These are phyloP conservation scores for Chlamydotis undulata DNA, from an alignment of 2,113 vertebrate genomes.

Conservation along the genomic window DNA sequence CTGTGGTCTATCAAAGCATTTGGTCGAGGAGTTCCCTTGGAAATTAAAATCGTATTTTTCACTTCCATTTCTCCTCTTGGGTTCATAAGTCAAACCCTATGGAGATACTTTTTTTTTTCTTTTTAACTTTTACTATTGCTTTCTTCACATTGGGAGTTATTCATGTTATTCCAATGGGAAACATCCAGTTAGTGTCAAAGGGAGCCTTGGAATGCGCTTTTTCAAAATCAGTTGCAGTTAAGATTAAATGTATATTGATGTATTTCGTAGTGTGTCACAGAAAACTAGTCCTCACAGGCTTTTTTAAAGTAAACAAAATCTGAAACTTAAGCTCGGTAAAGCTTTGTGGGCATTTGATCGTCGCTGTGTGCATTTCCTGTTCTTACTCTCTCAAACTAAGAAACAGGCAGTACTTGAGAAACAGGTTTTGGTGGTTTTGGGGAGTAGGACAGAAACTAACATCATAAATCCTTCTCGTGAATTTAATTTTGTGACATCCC, in stretches of 20 bases:
- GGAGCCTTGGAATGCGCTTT: not conserved
- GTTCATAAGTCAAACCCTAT: not conserved
- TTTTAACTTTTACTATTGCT: not conserved
- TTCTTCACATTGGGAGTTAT: not conserved
- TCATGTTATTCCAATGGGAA: not conserved
- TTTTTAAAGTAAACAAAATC: not conserved
- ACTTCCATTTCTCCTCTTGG: not conserved
- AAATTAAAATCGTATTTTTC: not conserved
- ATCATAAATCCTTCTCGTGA: constrained; percentile 29
- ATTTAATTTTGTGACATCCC: constrained; percentile 43
- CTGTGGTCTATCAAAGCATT: not conserved
- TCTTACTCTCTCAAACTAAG: not conserved
- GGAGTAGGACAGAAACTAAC: not conserved
- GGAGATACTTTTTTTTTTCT: not conserved
- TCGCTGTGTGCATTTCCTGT: not conserved
- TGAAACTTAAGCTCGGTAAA: not conserved
- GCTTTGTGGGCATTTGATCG: not conserved
- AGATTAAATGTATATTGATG: not conserved
- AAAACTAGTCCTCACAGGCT: not conserved
- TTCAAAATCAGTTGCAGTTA: not conserved
- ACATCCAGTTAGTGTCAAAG: not conserved
- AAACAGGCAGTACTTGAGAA: constrained; percentile 49
- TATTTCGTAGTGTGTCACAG: not conserved
- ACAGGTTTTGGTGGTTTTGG: constrained; percentile 50
- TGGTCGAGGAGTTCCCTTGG: not conserved